A percentile compares a stretch with the other conserved stretches of the same genome.
These are phyloP conservation scores for Muscina levida DNA, from an alignment of 2,888 invertebrate genomes.

Conservation along the genomic window DNA sequence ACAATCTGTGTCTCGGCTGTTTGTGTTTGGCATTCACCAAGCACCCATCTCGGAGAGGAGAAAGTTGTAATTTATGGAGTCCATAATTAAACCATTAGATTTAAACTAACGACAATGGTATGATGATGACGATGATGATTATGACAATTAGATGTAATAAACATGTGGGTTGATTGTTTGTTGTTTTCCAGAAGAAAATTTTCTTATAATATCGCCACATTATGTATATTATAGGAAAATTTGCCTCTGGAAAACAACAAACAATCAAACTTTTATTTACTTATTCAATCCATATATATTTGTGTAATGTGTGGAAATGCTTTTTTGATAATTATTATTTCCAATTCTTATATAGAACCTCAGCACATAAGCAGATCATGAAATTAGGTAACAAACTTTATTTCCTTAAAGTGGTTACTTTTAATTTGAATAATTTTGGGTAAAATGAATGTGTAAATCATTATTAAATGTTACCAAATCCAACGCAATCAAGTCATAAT, in stretches of 20 bases:
- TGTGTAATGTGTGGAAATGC: no score
- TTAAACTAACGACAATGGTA: slow-evolving; percentile 7
- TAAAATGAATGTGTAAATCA: no score
- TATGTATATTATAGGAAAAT: not conserved
- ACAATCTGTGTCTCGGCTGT: not conserved
- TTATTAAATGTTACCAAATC: slow-evolving; percentile 10
- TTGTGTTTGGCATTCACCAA: not conserved
- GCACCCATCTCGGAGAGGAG: not conserved
- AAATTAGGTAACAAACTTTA: no score
- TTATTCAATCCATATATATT: not conserved
- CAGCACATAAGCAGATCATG: no score
- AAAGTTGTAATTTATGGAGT: slow-evolving; percentile 25
- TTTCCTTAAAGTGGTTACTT: no score
- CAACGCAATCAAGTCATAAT: slow-evolving; percentile 20
- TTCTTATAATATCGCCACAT: not conserved
- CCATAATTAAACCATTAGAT: slow-evolving; percentile 37
- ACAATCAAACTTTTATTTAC: not conserved
- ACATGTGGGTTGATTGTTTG: not conserved
- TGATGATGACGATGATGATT: slow-evolving; percentile 18
- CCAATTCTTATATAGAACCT: no score
- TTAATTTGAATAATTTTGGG: no score
- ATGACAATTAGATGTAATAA: not conserved
- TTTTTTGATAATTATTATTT: no score
- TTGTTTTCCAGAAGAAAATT: not conserved
- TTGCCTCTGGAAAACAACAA: no score